Percentiles rank a stretch among this genome's conserved stretches.
Evolutionary conservation across 2,113 vertebrate species (phyloP).

Genomic region (Ceyx cyanopectus): DNA sequence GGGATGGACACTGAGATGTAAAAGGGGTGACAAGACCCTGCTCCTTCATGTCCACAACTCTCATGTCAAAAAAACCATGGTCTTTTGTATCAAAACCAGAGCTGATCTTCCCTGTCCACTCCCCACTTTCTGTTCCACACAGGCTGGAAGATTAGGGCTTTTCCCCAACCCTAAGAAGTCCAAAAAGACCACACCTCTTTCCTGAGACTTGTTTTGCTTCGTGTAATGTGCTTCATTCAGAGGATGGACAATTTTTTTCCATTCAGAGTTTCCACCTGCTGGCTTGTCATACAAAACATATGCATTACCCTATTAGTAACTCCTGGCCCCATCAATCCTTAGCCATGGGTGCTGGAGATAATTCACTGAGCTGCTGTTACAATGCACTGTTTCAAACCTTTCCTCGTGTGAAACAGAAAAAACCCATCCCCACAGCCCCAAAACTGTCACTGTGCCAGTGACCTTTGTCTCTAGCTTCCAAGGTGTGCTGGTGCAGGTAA

Average conservation of each 20-base stretch:
- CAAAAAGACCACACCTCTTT: neutral
- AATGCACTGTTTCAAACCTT: slow-evolving; percentile 28
- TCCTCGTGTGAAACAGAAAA: neutral
- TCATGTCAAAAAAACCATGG: neutral
- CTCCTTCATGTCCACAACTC: neutral
- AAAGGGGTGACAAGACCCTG: neutral
- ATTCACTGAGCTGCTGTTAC: slow-evolving; percentile 39
- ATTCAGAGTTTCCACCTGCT: slow-evolving; percentile 52
- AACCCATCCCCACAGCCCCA: neutral
- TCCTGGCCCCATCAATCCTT: slow-evolving; percentile 62
- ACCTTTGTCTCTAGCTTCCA: slow-evolving; percentile 65
- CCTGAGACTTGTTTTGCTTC: neutral
- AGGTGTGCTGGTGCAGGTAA: slow-evolving; percentile 66
- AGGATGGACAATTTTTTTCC: slow-evolving; percentile 28
- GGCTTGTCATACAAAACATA: slow-evolving; percentile 28
- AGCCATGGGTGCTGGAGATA: slow-evolving; percentile 61
- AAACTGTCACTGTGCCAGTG: slow-evolving; percentile 8
- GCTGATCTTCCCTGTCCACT: neutral
- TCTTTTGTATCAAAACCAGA: neutral
- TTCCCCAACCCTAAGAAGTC: neutral
- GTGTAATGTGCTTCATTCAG: neutral
- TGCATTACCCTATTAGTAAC: slow-evolving; percentile 59
- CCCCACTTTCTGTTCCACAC: neutral
- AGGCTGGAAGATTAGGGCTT: neutral
- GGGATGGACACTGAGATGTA: neutral